These are phyloP conservation scores for Rotaria magnacalcarata DNA, from an alignment of 2,888 invertebrate genomes.

Conservation along the genomic window DNA sequence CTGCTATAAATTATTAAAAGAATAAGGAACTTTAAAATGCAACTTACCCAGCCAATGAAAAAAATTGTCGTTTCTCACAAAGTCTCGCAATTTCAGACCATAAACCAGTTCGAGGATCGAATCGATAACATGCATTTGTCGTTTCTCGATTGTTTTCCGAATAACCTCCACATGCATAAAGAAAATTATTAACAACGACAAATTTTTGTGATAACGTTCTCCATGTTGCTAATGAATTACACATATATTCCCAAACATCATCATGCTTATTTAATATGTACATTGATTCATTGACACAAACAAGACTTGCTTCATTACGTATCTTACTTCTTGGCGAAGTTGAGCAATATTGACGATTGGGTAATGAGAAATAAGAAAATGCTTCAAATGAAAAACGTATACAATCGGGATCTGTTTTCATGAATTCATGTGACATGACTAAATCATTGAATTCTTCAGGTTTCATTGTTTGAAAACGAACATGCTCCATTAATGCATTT, in stretches of 20 bases:
- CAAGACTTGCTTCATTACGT: slow-evolving; percentile 41
- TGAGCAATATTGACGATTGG: slow-evolving; percentile 38
- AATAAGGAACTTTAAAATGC: too few species aligned
- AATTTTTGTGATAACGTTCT: slow-evolving; percentile 45
- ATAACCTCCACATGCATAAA: slow-evolving; percentile 46
- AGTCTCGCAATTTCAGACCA: slow-evolving; percentile 42
- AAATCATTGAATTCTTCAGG: slow-evolving; percentile 42
- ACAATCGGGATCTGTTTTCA: background rate
- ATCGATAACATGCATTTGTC: slow-evolving; percentile 42
- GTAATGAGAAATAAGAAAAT: slow-evolving; percentile 43
- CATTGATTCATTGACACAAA: slow-evolving; percentile 46
- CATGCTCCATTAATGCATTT: slow-evolving; percentile 41
- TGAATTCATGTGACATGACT: slow-evolving; percentile 37
- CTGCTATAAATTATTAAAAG: too few species aligned
- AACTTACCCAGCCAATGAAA: slow-evolving; percentile 39
- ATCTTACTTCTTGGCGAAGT: slow-evolving; percentile 38
- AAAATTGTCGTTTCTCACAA: slow-evolving; percentile 46
- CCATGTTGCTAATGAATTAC: slow-evolving; percentile 42
- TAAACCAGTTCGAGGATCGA: slow-evolving; percentile 41
- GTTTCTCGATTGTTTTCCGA: slow-evolving; percentile 45
- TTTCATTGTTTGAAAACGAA: slow-evolving; percentile 44
- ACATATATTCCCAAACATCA: slow-evolving; percentile 46
- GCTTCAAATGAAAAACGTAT: slow-evolving; percentile 36
- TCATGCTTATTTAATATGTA: slow-evolving; percentile 43
- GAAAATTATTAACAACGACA: slow-evolving; percentile 45